Base-by-base conservation (phyloP, 2,113 vertebrate genomes). In the Melanostigma gelatinosum region DNA sequence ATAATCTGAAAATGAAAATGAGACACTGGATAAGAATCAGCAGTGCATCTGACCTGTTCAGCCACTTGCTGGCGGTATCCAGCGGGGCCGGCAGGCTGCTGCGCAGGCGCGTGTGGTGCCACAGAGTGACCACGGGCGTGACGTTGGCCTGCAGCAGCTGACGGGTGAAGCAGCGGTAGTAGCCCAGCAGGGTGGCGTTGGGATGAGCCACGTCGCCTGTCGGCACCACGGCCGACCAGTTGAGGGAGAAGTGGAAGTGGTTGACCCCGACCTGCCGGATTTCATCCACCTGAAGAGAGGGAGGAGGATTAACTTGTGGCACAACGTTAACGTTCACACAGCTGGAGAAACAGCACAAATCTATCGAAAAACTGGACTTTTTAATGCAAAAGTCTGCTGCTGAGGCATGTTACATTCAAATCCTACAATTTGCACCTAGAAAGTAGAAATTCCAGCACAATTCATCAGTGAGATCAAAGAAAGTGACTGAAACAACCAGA, bases 221-320 rank as follows among this genome's bases (percentile, higher is more conserved):
- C 1, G 97, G 97, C 44, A 97, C 93, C 73, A 99, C 89, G 2
- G 94, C 94, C 10, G 96, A 96, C 98, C 98, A 99, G 91, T 96
- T 96, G 69, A 99, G 93, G 11, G 97, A 95, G 93, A 99, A 99
- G 91, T 97, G 96, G 75, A 98, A 99, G 89, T 99, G 97, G 8
- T 95, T 95, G 3, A 97, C 93, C 0, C 92, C 96, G 72, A 95
- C 95, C 52, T 94, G 94, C 60, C 50, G 92, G 68, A 99, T 95
- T 63, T 97, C 93, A 38, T 92, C 80, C 80, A 93, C 93, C 93
- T 94, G 6, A n/a, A 54, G 46, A 42, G 3, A 34, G 3, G 5
- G 7, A n/a, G 13, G 75, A 13, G 12, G n/a, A 71, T 8, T n/a
- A 24, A 32, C 32, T 29, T 29, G 24, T 38, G 36, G n/a, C 22